Evolutionary conservation across 2,113 vertebrate species (phyloP), one percentile per base, ranked within the genome.

Genomic region (Eira barbara): DNA sequence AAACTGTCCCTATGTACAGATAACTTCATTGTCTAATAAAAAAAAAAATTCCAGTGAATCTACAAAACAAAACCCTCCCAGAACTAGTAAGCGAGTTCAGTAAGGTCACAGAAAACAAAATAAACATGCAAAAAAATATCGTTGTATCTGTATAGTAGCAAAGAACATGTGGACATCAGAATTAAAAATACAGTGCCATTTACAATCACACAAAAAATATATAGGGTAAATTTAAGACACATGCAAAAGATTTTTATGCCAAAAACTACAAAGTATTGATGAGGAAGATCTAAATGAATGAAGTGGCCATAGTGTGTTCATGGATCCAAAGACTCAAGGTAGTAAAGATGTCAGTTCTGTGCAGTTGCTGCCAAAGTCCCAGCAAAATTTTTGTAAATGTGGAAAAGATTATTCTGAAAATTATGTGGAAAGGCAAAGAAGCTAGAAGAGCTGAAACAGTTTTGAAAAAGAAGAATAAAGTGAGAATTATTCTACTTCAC

Each of bases 341-440:
- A 59, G 8, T 29, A 92, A 89, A 89, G 17, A 93, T 36, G 12
- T 92, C 79, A 85, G 20, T 94, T 67, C 47, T 80, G 34, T 92
- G n/a, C 55, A 52, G 17, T 81, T 89, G 14, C 55, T 96, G 52
- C 55, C 80, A 95, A 85, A 83, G 57, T 49, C 29, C 5, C n/a
- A 89, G 18, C 34, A 81, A 84, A 73, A 89, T 52, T 59, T 80
- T 55, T 95, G 11, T 69, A 76, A 31, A 45, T 61, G 17, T 80
- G 47, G 47, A 52, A 92, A 95, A 89, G 49, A 86, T 69, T 69
- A 83, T 71, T 84, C n/a, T 86, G 59, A 97, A 92, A 92, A 79
- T 42, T 89, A 15, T 55, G 42, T 36, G 11, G 39, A 80, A 89
- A 36, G 27, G 14, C 71, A 90, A 65, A 93, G 45, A n/a, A 71